phyloP scores from a whole-genome alignment of 2,113 vertebrate genomes.

The Alces alces region DNA sequence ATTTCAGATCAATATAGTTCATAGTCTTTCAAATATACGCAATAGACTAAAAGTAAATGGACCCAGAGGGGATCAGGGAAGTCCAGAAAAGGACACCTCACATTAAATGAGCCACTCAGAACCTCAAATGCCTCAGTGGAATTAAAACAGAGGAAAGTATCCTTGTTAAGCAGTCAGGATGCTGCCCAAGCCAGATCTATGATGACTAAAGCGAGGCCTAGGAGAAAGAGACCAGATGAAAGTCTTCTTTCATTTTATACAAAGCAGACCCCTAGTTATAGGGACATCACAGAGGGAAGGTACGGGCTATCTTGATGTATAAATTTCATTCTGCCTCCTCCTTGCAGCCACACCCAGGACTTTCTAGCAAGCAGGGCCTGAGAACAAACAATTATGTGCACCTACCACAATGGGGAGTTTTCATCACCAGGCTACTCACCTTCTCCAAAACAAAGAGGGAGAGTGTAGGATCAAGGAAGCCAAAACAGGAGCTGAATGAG shows the following conservation, averaged over 20 bases:
- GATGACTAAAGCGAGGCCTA: background rate
- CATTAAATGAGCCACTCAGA: background rate
- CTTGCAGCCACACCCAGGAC: background rate
- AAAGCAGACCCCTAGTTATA: background rate
- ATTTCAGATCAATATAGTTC: background rate
- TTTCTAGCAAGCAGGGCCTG: background rate
- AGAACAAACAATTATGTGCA: background rate
- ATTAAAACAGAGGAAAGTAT: background rate
- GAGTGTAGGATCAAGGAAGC: slow-evolving; percentile 93
- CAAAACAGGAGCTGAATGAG: slow-evolving; percentile 88
- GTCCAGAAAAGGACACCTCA: background rate
- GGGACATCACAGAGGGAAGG: background rate
- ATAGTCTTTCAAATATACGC: background rate
- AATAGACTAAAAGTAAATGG: background rate
- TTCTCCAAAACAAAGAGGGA: slow-evolving; percentile 90
- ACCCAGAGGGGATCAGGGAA: no score
- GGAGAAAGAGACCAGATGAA: background rate
- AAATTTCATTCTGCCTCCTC: no score
- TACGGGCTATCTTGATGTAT: fast-evolving
- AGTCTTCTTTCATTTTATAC: background rate
- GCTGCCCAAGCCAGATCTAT: background rate
- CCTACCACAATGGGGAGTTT: background rate
- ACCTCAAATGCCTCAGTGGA: background rate
- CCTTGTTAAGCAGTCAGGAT: background rate
- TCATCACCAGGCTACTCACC: slow-evolving; percentile 76